phyloP scores from a whole-genome alignment of 2,113 vertebrate species.

The Proterorhinus semilunaris region DNA sequence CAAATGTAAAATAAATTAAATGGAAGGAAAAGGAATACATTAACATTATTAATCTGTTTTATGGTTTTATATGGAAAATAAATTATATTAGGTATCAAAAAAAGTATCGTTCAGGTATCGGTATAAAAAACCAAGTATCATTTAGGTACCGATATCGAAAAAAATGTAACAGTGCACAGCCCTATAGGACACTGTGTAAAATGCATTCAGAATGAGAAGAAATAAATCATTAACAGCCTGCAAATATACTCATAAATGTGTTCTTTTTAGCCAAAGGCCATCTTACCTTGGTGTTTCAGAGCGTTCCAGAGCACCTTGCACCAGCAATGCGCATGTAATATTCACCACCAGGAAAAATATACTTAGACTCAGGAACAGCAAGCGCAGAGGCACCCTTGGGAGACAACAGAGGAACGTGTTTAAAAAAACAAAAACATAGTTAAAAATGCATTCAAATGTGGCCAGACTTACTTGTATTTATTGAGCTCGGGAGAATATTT shows the following conservation, averaged over 20 bases:
- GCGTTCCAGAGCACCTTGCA: conserved; percentile 73
- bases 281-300: conserved; percentile 60
- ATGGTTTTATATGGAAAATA: too few relatives aligned
- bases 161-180: too few relatives aligned
- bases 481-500: conserved; percentile 94
- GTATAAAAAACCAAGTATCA: too few relatives aligned
- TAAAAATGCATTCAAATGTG: conserved; percentile 3
- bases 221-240: too few relatives aligned
- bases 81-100: too few relatives aligned
- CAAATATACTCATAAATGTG: neutral
- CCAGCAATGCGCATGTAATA: conserved; percentile 87
- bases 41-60: too few relatives aligned
- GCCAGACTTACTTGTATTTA: conserved; percentile 89
- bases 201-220: too few relatives aligned
- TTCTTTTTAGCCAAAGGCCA: neutral
- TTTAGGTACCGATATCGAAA: too few relatives aligned
- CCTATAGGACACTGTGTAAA: too few relatives aligned
- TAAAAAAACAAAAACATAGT: conserved; percentile 7
- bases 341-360: conserved; percentile 91
- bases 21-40: too few relatives aligned
- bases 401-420: neutral
- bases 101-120: too few relatives aligned
- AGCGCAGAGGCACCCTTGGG: conserved; percentile 82
- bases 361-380: conserved; percentile 86
- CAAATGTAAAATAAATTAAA: too few relatives aligned